Evolutionary conservation across 2,113 vertebrate genomes (phyloP).

Genomic region (Hepsetus odoe): DNA sequence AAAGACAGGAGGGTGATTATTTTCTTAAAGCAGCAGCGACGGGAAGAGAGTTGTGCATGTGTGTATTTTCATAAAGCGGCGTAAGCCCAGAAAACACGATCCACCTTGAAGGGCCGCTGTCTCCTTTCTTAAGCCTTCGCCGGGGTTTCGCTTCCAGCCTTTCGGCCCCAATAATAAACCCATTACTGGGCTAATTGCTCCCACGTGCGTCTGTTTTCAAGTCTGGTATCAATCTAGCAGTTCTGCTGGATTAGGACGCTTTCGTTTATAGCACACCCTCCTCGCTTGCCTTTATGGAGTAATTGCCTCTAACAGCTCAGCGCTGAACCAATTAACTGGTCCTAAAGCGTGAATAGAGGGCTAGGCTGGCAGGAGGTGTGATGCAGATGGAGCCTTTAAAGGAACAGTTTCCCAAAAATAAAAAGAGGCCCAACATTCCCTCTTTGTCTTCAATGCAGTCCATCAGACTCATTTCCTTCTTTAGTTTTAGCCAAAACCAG

Average conservation of each 20-base stretch:
- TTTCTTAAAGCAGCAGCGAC: conserved; percentile 41
- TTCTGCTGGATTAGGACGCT: conserved; percentile 51
- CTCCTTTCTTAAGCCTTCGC: conserved; percentile 34
- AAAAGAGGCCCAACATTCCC: neutral
- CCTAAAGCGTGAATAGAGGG: conserved; percentile 50
- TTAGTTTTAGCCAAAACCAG: no score
- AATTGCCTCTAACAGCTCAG: conserved; percentile 60
- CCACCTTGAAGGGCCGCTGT: conserved; percentile 17
- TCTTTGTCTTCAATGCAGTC: neutral
- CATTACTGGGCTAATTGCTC: conserved; percentile 56
- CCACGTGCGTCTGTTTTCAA: conserved; percentile 55
- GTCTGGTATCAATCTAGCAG: conserved; percentile 55
- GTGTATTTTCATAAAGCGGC: conserved; percentile 27
- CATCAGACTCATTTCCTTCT: neutral
- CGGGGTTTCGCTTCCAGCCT: conserved; percentile 14
- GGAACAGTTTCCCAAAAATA: neutral
- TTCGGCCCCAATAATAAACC: conserved; percentile 50
- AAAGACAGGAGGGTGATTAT: conserved; percentile 8
- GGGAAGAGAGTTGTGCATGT: neutral
- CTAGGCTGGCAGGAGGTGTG: neutral
- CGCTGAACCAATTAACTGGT: conserved; percentile 58
- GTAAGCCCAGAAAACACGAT: neutral
- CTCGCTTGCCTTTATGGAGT: conserved; percentile 53
- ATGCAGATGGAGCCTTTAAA: neutral
- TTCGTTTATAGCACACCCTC: conserved; percentile 47